Base-by-base conservation (phyloP, 2,888 invertebrate species). In the Perizoma flavofasciatum region DNA sequence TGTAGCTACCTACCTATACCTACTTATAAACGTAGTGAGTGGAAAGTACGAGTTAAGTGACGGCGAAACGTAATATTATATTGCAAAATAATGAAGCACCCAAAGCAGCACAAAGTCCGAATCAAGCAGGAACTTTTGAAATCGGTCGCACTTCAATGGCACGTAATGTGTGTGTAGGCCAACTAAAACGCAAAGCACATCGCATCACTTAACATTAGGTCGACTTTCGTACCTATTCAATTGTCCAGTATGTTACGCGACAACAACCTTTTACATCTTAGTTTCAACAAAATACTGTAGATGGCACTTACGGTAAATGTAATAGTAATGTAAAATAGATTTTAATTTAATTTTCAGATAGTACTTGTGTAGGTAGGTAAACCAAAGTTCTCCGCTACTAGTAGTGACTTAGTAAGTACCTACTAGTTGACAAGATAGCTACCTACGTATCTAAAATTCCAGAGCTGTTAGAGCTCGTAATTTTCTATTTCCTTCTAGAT, bases 41-140 rank as follows among this genome's bases (percentile, higher is more conserved):
- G 41, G 33, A 43, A 43, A 43, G 41, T 40, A 7, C 7, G 22
- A 41, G 33, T 33, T 32, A 34, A 39, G 46, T 33, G 44, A 39
- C 46, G 40, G 74, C 74, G 65, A 73, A 79, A 79, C 80, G 83
- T 81, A 78, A 51, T 73, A 55, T 40, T 69, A 81, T n/a, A 33
- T 75, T 59, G 56, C 72, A 58, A 50, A 73, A 61, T 77, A 65
- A 9, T 55, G 73, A 66, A 66, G 54, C 34, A 43, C 11, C 32
- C n/a, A 22, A 39, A 33, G 33, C 5, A 37, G 22, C 0, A 10
- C 5, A 10, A 37, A 33, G 9, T 2, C n/a, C 4, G 3, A 4
- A 10, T 10, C 34, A 6, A 8, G 32, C 5, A 4, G 40, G 7
- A 11, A 49, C 82, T 69, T 69, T 68, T 67, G 4, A 71, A 78